Percentiles rank a stretch among this genome's conserved stretches.
These are phyloP conservation scores for Gobionotothen gibberifrons DNA, from an alignment of 2,797 vertebrate genomes.

Conservation along the genomic window DNA sequence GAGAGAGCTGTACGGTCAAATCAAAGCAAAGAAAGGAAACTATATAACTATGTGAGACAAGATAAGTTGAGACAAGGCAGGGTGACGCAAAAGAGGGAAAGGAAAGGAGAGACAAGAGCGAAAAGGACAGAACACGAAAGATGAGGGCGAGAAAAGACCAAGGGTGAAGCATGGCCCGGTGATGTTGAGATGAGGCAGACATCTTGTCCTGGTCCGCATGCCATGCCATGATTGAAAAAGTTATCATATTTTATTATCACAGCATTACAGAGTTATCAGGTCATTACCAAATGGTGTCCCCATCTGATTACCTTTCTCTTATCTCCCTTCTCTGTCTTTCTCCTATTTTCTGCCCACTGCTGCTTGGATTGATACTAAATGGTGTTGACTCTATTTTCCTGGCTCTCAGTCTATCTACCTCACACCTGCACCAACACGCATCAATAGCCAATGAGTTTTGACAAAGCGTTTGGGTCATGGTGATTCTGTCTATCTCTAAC, in stretches of 20 bases:
- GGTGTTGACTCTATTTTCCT: conserved; percentile 23
- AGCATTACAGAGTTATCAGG: conserved; percentile 43
- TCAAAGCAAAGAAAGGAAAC: conserved; percentile 53
- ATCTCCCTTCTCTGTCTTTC: neutral
- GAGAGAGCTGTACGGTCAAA: conserved; percentile 70
- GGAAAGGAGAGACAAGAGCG: conserved; percentile 30
- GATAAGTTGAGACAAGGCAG: conserved; percentile 60
- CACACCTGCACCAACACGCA: conserved; percentile 6
- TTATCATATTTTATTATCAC: conserved; percentile 40
- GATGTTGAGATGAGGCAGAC: conserved; percentile 1
- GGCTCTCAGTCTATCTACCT: neutral
- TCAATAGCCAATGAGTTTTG: conserved; percentile 7
- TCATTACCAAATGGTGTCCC: conserved; percentile 42
- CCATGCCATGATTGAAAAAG: neutral
- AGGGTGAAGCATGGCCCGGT: neutral
- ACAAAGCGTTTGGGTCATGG: conserved; percentile 11
- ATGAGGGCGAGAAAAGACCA: conserved; percentile 13
- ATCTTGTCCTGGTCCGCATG: neutral
- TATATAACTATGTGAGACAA: conserved; percentile 68
- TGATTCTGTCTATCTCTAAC: conserved; percentile 8
- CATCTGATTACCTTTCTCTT: conserved; percentile 30
- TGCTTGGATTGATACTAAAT: conserved; percentile 30
- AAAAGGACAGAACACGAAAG: conserved; percentile 40
- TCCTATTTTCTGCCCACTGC: neutral
- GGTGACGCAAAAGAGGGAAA: conserved; percentile 37